Percentiles rank a stretch among this genome's conserved stretches.
Evolutionary conservation across 2,113 vertebrate genomes (phyloP).

Genomic region (Pedionomus torquatus): DNA sequence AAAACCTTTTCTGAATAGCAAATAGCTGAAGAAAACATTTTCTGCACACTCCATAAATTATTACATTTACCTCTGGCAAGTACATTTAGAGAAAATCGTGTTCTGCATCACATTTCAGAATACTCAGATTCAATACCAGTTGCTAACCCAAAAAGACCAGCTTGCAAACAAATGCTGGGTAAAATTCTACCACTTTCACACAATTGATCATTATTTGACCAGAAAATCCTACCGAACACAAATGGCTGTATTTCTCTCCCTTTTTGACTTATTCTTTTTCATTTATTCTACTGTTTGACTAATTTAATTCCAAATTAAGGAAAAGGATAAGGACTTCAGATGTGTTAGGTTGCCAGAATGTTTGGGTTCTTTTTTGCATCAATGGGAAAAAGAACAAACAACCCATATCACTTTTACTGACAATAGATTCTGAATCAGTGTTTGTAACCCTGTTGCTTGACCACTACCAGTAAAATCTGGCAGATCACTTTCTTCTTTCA

Average conservation of each 20-base stretch:
- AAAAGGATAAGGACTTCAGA: background rate
- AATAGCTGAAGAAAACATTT: slow-evolving; percentile 57
- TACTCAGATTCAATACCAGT: background rate
- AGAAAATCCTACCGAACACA: background rate
- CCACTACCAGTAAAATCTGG: background rate
- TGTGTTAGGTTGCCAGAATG: background rate
- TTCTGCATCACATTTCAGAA: slow-evolving; percentile 35
- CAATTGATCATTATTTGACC: background rate
- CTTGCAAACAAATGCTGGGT: background rate
- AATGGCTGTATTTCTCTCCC: background rate
- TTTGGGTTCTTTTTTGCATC: background rate
- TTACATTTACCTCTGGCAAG: slow-evolving; percentile 64
- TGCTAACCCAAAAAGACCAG: background rate
- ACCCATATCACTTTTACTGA: background rate
- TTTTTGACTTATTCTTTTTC: background rate
- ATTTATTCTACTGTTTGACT: background rate
- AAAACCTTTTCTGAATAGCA: slow-evolving; percentile 55
- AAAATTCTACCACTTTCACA: slow-evolving; percentile 12
- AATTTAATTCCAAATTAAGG: background rate
- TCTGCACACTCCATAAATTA: slow-evolving; percentile 61
- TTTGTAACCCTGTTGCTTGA: background rate
- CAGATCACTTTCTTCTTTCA: background rate
- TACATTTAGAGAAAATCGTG: slow-evolving; percentile 48
- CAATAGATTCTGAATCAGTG: background rate
- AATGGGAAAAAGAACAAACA: background rate